A percentile compares a stretch with the other conserved stretches of the same genome.
These are phyloP conservation scores for Amblyjoppa fuscipennis DNA, from an alignment of 2,888 invertebrate genomes.

Conservation along the genomic window DNA sequence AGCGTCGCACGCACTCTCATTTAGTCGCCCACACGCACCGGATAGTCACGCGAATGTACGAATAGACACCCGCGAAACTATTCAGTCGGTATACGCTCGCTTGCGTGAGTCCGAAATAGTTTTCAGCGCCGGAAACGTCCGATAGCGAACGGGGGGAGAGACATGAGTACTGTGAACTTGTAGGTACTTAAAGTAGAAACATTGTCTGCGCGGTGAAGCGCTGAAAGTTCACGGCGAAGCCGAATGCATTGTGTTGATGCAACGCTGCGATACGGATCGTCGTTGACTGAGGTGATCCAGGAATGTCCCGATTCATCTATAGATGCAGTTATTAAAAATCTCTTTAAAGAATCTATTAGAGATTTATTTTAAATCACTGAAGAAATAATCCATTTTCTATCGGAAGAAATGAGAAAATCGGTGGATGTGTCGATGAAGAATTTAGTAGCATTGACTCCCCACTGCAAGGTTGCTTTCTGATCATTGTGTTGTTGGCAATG, in stretches of 20 bases:
- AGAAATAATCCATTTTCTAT: too few relatives aligned
- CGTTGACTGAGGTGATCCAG: too few relatives aligned
- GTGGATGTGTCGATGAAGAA: too few relatives aligned
- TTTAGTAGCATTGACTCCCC: too few relatives aligned
- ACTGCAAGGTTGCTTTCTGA: too few relatives aligned
- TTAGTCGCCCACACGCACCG: neutral
- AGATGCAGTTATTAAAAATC: too few relatives aligned
- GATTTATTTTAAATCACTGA: too few relatives aligned
- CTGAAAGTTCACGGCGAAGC: neutral
- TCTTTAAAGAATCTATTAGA: too few relatives aligned
- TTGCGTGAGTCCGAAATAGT: slow-evolving; percentile 5
- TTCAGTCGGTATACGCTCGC: neutral
- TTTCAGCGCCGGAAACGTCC: slow-evolving; percentile 3
- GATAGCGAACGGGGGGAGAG: neutral
- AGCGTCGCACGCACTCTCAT: slow-evolving; percentile 19
- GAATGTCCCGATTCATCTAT: too few relatives aligned
- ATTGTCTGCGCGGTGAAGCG: neutral
- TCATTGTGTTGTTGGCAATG: too few relatives aligned
- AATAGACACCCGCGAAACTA: neutral
- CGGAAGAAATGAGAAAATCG: too few relatives aligned
- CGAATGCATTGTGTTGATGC: neutral
- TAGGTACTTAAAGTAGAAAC: neutral
- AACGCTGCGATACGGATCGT: neutral
- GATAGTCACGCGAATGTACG: slow-evolving; percentile 4
- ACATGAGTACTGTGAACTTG: neutral